These are phyloP conservation scores for Dione juno DNA, from an alignment of 2,888 invertebrate genomes.

Conservation along the genomic window DNA sequence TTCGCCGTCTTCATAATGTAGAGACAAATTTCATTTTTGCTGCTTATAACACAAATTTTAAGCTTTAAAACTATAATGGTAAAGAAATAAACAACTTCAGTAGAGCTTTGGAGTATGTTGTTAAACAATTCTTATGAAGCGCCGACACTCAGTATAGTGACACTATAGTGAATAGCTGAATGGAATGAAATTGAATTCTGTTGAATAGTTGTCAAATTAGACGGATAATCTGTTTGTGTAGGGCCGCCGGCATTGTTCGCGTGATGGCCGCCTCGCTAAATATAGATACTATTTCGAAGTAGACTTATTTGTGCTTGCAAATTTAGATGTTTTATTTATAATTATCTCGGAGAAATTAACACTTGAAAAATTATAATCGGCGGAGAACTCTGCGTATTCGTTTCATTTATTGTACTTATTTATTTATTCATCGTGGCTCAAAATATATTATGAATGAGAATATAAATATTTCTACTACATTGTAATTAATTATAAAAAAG, in stretches of 20 bases:
- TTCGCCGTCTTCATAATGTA: background rate
- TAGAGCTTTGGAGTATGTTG: background rate
- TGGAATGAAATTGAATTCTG: constrained; percentile 49
- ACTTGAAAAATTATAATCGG: too few species aligned
- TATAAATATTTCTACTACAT: too few species aligned
- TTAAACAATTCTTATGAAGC: constrained; percentile 48
- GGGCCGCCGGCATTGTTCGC: constrained; percentile 53
- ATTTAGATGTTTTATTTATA: background rate
- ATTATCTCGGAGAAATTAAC: background rate
- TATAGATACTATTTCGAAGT: constrained; percentile 51
- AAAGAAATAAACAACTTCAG: background rate
- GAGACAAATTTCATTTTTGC: constrained; percentile 19
- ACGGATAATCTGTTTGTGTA: constrained; percentile 65
- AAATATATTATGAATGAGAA: too few species aligned
- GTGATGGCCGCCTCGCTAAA: constrained; percentile 52
- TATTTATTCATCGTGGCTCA: too few species aligned
- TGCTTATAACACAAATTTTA: background rate
- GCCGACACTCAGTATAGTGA: constrained; percentile 61
- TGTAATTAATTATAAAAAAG: too few species aligned
- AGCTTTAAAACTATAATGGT: constrained; percentile 6
- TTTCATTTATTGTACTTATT: too few species aligned
- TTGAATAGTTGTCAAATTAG: constrained; percentile 68
- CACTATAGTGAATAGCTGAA: constrained; percentile 62
- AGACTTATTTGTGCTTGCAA: background rate
- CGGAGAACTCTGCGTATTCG: too few species aligned